These are phyloP conservation scores for Prosopocoilus inquinatus DNA, from an alignment of 2,888 invertebrate species.

Conservation along the genomic window DNA sequence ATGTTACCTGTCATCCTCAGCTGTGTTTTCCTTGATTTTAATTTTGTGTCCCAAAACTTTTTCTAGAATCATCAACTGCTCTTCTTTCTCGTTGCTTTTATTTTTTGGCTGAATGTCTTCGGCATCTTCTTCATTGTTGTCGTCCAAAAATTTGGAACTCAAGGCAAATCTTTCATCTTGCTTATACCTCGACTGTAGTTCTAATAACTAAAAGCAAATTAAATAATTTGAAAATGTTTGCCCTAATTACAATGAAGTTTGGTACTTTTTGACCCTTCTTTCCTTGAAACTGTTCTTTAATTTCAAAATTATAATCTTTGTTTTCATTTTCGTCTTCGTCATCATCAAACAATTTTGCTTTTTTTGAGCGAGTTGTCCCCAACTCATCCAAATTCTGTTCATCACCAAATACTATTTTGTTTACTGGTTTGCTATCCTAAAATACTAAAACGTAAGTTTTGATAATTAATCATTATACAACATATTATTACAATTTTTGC, in stretches of 20 bases:
- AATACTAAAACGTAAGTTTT: conserved; percentile 30
- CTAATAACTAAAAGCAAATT: conserved; percentile 56
- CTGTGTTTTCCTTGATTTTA: background rate
- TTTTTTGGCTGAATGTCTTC: conserved; percentile 18
- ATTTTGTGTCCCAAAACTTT: conserved; percentile 44
- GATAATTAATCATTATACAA: conserved; percentile 7
- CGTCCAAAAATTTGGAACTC: conserved; percentile 70
- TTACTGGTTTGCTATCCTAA: conserved; percentile 56
- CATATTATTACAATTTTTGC: conserved; percentile 54
- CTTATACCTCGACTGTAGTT: conserved; percentile 70
- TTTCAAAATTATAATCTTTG: conserved; percentile 57
- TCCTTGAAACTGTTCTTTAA: conserved; percentile 67
- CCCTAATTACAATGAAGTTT: background rate
- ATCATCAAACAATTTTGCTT: conserved; percentile 50
- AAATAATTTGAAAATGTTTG: background rate
- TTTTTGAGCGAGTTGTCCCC: conserved; percentile 33
- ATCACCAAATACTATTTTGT: conserved; percentile 65
- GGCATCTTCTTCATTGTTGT: conserved; percentile 44
- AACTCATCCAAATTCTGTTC: conserved; percentile 37
- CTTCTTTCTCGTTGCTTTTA: conserved; percentile 39
- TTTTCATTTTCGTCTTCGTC: conserved; percentile 53
- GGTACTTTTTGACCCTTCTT: conserved; percentile 61
- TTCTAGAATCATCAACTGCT: conserved; percentile 55
- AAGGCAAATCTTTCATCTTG: conserved; percentile 76
- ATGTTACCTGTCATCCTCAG: too few species aligned